Evolutionary conservation across 2,797 vertebrate species (phyloP), one percentile per base, ranked within the genome.

Genomic region (Sebastiscus tertius): DNA sequence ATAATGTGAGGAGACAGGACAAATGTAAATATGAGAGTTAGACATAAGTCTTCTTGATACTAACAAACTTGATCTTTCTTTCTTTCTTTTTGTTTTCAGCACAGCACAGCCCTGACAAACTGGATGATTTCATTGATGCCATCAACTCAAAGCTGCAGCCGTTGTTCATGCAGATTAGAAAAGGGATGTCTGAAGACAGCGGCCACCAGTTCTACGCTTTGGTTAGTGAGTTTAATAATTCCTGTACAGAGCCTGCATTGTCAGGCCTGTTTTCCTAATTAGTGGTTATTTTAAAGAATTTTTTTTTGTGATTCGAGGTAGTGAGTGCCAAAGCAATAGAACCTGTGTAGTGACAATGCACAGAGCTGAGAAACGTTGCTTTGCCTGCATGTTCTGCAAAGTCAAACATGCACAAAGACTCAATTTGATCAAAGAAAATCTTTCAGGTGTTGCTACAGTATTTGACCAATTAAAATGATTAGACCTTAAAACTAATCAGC

Each of bases 161-260:
- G 3, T 69, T 99, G 89, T 99, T 97, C 27, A 98, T 99, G 95
- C 95, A 98, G 82, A 96, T 99, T 67, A 95, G 97, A 84, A 98
- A 97, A 67, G 97, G 98, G 75, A 83, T 95, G 78, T 97, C 96
- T 0, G 98, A 99, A 76, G 96, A 96, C 0, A 93, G 95, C 0
- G 97, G 98, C 2, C 92, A 88, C 3, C 95, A 97, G 5, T 94
- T 96, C 79, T 98, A 97, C 0, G 97, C 96, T 0, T 77, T 99
- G 94, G 98, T 99, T 64, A 80, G 92, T 85, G 14, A 6, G 6
- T 73, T 42, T 67, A 5, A 12, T 20, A 5, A 12, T 20, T 36
- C 13, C 42, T 60, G 4, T 14, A 0, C 58, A 36, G n/a, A 2
- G 33, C 20, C n/a, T 62, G 22, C n/a, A 4, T 2, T 27, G 8